Evolutionary conservation across 2,797 vertebrate species (phyloP).

Genomic region (Hydrolagus colliei): DNA sequence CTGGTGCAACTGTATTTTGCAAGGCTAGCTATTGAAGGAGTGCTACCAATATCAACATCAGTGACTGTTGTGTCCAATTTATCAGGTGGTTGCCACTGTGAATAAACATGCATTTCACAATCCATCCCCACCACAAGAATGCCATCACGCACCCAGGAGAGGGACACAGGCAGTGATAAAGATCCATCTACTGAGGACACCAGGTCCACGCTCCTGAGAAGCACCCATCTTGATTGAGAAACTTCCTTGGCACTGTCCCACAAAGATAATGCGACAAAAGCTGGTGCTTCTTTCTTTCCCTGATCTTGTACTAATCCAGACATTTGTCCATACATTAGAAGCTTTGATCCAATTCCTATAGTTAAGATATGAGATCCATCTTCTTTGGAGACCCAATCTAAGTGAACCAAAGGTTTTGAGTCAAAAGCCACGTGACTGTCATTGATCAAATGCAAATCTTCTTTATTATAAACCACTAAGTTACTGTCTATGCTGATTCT

Average conservation of each 20-base stretch:
- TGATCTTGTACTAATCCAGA: conserved; percentile 79
- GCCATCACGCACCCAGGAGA: conserved; percentile 96
- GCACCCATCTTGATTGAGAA: conserved; percentile 67
- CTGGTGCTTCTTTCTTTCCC: conserved; percentile 57
- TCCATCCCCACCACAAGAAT: conserved; percentile 98
- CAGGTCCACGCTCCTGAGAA: conserved; percentile 78
- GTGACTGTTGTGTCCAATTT: conserved; percentile 49
- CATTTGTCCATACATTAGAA: conserved; percentile 84
- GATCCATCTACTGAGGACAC: conserved; percentile 92
- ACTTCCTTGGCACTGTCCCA: conserved; percentile 58
- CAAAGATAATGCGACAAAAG: conserved; percentile 42
- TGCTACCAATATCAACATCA: conserved; percentile 68
- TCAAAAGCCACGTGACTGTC: conserved; percentile 49
- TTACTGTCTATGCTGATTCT: conserved; percentile 51
- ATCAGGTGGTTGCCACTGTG: conserved; percentile 85
- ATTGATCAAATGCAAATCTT: conserved; percentile 49
- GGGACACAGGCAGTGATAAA: conserved; percentile 80
- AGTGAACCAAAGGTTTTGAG: conserved; percentile 72
- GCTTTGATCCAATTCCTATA: conserved; percentile 84
- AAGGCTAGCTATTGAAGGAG: conserved; percentile 67
- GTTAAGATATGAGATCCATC: conserved; percentile 95
- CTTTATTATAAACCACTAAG: conserved; percentile 49
- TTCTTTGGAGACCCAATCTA: conserved; percentile 97
- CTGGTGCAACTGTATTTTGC: conserved; percentile 73
- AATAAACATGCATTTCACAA: conserved; percentile 98